A percentile compares a stretch with the other conserved stretches of the same genome.
These are phyloP conservation scores for Peromyscus polionotus DNA, from an alignment of 2,113 vertebrate genomes.

Conservation along the genomic window DNA sequence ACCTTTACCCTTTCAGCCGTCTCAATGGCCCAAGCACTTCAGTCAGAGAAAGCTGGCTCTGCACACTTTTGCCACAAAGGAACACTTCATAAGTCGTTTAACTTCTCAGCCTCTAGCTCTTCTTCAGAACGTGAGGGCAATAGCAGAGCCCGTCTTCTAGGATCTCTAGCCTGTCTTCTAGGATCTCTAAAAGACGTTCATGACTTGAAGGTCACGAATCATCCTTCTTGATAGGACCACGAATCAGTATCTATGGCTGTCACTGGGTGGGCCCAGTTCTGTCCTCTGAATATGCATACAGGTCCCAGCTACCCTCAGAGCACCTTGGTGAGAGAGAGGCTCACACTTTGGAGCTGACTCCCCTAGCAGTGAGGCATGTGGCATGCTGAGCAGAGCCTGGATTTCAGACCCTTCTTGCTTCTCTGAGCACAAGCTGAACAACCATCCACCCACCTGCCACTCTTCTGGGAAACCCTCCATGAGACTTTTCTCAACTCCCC, in stretches of 20 bases:
- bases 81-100: not conserved
- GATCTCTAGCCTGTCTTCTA: not conserved
- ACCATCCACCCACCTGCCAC: not conserved
- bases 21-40: not conserved
- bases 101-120: not conserved
- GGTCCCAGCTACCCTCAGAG: not conserved
- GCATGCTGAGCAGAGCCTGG: not conserved
- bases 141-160: not conserved
- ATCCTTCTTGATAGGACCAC: constrained; percentile 5
- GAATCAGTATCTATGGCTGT: not conserved
- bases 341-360: not conserved
- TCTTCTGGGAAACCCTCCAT: not conserved
- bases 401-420: not conserved
- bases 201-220: not conserved
- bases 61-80: not conserved
- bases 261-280: not conserved
- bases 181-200: constrained; percentile 1
- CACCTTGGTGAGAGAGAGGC: not conserved
- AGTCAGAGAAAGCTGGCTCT: not conserved
- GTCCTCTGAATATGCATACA: not conserved
- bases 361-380: too few relatives aligned
- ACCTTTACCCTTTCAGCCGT: not conserved
- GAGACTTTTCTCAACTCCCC: not conserved
- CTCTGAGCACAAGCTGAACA: not conserved
- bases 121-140: not conserved